These are phyloP conservation scores for Caradrina clavipalpis DNA, from an alignment of 2,888 invertebrate species.

Conservation along the genomic window DNA sequence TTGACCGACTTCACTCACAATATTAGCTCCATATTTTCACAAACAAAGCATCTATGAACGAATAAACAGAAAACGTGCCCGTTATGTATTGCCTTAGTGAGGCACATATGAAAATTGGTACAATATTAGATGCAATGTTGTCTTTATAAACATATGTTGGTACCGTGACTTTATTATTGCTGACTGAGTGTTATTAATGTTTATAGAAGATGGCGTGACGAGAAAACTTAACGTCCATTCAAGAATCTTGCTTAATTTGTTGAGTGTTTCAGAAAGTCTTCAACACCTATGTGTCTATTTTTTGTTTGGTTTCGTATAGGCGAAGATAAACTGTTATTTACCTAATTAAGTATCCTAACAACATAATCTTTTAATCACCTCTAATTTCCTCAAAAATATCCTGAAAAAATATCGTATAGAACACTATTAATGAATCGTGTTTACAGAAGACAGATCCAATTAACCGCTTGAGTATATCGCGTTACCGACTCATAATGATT, in stretches of 20 bases:
- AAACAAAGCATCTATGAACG: conserved; percentile 42
- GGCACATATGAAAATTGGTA: conserved; percentile 51
- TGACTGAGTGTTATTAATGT: conserved; percentile 41
- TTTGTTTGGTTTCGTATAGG: too few relatives aligned
- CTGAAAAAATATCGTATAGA: conserved; percentile 20
- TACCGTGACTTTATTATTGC: conserved; percentile 33
- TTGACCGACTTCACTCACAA: conserved; percentile 29
- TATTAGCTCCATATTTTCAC: conserved; percentile 46
- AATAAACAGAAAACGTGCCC: conserved; percentile 58
- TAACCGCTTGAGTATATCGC: conserved; percentile 65
- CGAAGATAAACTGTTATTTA: too few relatives aligned
- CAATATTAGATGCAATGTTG: conserved; percentile 56
- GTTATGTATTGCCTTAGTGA: conserved; percentile 43
- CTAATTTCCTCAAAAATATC: conserved; percentile 3
- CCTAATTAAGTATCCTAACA: too few relatives aligned
- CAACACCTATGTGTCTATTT: too few relatives aligned
- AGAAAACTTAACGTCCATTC: neutral
- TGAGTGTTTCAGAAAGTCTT: too few relatives aligned
- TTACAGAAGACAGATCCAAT: conserved; percentile 59
- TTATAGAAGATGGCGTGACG: conserved; percentile 10
- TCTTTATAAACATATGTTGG: conserved; percentile 38
- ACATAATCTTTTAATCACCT: neutral
- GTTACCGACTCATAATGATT: conserved; percentile 71
- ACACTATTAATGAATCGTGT: conserved; percentile 47
- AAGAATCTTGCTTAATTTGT: neutral